Conservation (phyloP, 1,140 invertebrate genomes). For the Microplitis demolitor region DNA sequence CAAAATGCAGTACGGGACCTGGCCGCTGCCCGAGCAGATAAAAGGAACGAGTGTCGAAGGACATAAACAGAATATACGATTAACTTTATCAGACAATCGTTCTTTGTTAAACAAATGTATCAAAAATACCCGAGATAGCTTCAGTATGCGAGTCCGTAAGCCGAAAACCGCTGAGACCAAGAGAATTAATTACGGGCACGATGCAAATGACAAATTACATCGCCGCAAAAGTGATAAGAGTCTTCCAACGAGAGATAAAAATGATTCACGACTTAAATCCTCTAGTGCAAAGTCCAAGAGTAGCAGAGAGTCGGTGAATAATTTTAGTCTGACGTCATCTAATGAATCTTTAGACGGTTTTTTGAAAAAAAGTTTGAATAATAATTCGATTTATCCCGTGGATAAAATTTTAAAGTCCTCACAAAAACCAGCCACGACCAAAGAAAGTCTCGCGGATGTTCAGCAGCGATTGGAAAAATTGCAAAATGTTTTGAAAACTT, state of each 20-base stretch:
- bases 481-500: slow-evolving; percentile 37
- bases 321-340: no score
- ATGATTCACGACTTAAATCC: no score
- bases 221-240: neutral
- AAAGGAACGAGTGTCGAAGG: slow-evolving; percentile 28
- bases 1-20: slow-evolving; percentile 51
- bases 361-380: no score
- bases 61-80: slow-evolving; percentile 27
- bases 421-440: neutral
- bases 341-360: no score
- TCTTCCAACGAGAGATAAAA: neutral
- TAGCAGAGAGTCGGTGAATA: no score
- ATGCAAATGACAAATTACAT: neutral
- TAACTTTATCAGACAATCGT: slow-evolving; percentile 29
- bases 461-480: slow-evolving; percentile 40
- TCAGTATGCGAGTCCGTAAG: neutral
- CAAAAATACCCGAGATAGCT: no score
- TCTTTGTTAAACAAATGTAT: no score
- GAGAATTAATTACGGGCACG: neutral
- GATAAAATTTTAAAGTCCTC: no score
- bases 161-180: neutral
- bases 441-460: slow-evolving; percentile 34
- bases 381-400: no score
- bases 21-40: slow-evolving; percentile 43
- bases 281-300: no score